A percentile compares a stretch with the other conserved stretches of the same genome.
Evolutionary conservation across 2,113 vertebrate genomes (phyloP).

Genomic region (Agelaius tricolor): DNA sequence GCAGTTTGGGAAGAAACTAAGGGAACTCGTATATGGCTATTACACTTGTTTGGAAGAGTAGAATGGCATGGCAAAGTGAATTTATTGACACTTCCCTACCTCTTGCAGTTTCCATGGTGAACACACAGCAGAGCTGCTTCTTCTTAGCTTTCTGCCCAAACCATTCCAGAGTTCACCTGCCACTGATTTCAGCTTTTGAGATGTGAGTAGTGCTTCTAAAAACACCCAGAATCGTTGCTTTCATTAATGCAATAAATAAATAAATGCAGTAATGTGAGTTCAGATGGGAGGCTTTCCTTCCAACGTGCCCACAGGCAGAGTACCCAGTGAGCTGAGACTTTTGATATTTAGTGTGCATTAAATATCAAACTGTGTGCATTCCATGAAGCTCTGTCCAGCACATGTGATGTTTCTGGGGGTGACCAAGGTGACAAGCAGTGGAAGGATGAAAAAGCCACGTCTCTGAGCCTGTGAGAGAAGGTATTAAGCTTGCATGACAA

Average conservation of each 20-base stretch:
- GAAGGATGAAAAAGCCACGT: background rate
- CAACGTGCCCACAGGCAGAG: background rate
- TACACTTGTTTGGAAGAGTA: background rate
- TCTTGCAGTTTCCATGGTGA: background rate
- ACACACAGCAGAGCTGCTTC: background rate
- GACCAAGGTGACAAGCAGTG: background rate
- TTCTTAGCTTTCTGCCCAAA: background rate
- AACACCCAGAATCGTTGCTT: background rate
- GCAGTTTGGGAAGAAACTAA: background rate
- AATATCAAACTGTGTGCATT: background rate
- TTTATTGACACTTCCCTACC: background rate
- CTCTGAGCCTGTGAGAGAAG: background rate
- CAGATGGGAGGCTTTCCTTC: background rate
- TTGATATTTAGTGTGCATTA: background rate
- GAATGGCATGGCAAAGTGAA: background rate
- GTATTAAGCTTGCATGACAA: background rate
- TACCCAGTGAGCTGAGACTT: background rate
- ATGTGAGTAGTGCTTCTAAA: background rate
- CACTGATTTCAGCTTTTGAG: background rate
- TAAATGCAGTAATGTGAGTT: background rate
- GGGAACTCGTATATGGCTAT: background rate
- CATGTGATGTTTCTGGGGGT: background rate
- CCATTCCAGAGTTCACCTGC: background rate
- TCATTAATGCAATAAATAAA: background rate
- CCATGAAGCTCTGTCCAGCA: background rate